phyloP scores from a whole-genome alignment of 2,888 invertebrate genomes.

The Chalcis sispes region DNA sequence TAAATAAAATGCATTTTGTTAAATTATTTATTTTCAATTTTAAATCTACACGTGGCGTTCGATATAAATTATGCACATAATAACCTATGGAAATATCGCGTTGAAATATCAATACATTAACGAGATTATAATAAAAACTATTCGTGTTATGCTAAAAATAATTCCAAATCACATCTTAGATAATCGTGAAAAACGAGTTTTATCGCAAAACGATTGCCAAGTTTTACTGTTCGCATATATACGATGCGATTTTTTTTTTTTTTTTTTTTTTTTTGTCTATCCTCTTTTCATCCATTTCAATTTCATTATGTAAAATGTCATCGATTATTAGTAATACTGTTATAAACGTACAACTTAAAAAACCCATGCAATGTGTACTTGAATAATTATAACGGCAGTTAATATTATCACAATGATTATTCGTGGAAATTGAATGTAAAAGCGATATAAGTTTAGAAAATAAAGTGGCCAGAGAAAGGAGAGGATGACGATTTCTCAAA shows the following conservation, averaged over 20 bases:
- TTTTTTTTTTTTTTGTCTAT: background rate
- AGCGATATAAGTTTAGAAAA: background rate
- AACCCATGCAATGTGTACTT: background rate
- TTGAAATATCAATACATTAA: background rate
- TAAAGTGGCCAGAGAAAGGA: too few species aligned
- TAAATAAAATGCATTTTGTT: background rate
- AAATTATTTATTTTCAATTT: too few species aligned
- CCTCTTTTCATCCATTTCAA: background rate
- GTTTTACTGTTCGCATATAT: background rate
- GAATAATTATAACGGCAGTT: background rate
- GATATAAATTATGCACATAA: background rate
- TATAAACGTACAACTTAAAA: background rate
- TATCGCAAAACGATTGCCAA: background rate
- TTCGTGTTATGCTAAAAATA: slow-evolving; percentile 11
- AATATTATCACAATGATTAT: background rate
- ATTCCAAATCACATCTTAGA: slow-evolving; percentile 8
- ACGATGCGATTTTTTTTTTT: background rate
- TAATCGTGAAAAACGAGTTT: slow-evolving; percentile 33
- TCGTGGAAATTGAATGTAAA: background rate
- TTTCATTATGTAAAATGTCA: background rate
- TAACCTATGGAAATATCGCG: background rate
- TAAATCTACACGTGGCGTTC: too few species aligned
- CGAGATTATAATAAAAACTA: background rate
- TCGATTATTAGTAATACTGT: background rate
- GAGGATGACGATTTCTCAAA: slow-evolving; percentile 17